phyloP scores from a whole-genome alignment of 2,888 invertebrate species.

The Mactromeris polynyma region DNA sequence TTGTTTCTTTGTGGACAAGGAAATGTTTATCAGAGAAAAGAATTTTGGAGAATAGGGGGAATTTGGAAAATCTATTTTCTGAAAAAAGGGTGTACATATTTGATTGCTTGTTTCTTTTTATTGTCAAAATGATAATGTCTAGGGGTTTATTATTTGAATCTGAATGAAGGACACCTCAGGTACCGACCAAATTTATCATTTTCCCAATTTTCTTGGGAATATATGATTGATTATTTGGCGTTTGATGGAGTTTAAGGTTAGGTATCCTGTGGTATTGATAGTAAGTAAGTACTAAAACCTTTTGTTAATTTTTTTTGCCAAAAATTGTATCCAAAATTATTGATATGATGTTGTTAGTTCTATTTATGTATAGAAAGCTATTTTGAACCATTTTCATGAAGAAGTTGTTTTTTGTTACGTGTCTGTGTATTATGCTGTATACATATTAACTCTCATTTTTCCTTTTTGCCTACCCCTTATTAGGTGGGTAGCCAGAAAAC shows the following conservation, averaged over 20 bases:
- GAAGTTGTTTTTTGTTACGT: not conserved
- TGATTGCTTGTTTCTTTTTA: not conserved
- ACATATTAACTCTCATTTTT: conserved; percentile 75
- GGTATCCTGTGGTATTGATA: not conserved
- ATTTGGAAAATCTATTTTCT: not conserved
- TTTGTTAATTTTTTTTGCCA: conserved; percentile 13
- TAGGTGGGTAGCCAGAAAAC: conserved; percentile 84
- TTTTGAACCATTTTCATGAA: conserved; percentile 53
- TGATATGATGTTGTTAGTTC: not conserved
- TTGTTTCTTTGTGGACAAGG: not conserved
- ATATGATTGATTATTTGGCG: not conserved
- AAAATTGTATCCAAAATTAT: conserved; percentile 1
- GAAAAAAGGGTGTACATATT: not conserved
- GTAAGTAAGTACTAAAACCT: conserved; percentile 8
- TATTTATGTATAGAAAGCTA: not conserved
- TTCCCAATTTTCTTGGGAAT: not conserved
- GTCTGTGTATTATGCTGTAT: not conserved
- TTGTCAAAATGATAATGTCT: not conserved
- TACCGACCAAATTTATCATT: conserved; percentile 5
- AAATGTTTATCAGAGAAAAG: not conserved
- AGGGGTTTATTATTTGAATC: not conserved
- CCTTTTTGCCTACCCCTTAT: conserved; percentile 85
- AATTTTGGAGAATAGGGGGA: not conserved
- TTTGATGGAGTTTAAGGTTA: not conserved
- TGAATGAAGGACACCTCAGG: not conserved